Evolutionary conservation across 2,888 invertebrate genomes (phyloP).

Genomic region (Noctua fimbriata): DNA sequence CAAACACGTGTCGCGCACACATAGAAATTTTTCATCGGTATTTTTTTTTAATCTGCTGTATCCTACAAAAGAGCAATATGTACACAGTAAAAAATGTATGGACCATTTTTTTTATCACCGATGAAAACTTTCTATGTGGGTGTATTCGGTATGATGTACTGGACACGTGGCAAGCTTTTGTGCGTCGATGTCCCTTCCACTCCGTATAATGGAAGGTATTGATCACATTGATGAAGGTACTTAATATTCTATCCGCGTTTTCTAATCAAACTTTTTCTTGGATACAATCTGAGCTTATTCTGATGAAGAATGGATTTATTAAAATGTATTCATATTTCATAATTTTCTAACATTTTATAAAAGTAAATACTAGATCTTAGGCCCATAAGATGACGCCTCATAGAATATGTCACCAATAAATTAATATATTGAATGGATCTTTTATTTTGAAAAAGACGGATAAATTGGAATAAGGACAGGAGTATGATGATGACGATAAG

Average conservation of each 20-base stretch:
- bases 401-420: background rate
- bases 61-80: background rate
- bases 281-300: conserved; percentile 8
- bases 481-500: background rate
- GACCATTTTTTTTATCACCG: too few species aligned
- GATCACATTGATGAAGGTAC: conserved; percentile 4
- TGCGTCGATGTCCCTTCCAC: background rate
- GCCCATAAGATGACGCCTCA: background rate
- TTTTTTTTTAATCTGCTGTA: background rate
- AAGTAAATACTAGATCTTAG: background rate
- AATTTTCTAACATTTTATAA: background rate
- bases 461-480: background rate
- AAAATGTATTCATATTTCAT: conserved; percentile 21
- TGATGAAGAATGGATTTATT: conserved; percentile 20
- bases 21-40: background rate
- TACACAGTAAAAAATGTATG: background rate
- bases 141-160: background rate
- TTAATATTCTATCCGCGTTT: conserved; percentile 48
- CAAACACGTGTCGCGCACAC: background rate
- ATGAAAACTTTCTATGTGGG: background rate
- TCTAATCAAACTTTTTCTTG: conserved; percentile 52
- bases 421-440: background rate
- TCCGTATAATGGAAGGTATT: background rate
- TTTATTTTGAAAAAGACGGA: background rate
- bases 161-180: background rate